Conservation (phyloP, 2,113 vertebrate species). For the Halcyon senegalensis region DNA sequence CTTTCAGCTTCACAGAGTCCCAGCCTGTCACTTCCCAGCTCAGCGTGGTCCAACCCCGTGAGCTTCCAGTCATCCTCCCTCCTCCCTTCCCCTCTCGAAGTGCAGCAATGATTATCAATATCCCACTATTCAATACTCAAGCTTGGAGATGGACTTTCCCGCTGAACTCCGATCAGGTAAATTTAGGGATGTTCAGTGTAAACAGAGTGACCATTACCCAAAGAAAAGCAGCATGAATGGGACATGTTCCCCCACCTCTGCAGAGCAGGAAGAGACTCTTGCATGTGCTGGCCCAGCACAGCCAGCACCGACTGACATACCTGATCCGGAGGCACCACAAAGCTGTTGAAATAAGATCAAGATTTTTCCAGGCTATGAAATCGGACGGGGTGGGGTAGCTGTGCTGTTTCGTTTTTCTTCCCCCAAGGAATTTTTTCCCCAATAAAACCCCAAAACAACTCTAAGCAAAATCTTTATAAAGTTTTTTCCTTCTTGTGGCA, state of each 20-base stretch:
- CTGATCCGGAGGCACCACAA: not conserved
- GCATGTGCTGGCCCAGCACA: accelerated
- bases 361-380: not conserved
- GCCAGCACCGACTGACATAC: accelerated
- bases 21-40: not conserved
- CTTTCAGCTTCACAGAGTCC: not conserved
- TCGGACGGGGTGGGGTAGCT: too few relatives aligned
- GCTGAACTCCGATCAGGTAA: not conserved
- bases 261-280: not conserved
- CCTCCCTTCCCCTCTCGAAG: accelerated
- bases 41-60: accelerated
- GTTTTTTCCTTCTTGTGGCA: not conserved
- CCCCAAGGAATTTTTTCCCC: not conserved
- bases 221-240: not conserved
- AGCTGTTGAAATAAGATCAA: not conserved
- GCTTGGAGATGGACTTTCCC: not conserved
- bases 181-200: not conserved
- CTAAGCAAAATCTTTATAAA: not conserved
- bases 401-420: not conserved
- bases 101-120: accelerated
- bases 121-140: accelerated
- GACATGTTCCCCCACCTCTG: accelerated
- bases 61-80: not conserved
- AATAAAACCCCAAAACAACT: not conserved
- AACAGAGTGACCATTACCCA: not conserved